Conservation (phyloP, 2,797 vertebrate species). For the Cottoperca gobio region DNA sequence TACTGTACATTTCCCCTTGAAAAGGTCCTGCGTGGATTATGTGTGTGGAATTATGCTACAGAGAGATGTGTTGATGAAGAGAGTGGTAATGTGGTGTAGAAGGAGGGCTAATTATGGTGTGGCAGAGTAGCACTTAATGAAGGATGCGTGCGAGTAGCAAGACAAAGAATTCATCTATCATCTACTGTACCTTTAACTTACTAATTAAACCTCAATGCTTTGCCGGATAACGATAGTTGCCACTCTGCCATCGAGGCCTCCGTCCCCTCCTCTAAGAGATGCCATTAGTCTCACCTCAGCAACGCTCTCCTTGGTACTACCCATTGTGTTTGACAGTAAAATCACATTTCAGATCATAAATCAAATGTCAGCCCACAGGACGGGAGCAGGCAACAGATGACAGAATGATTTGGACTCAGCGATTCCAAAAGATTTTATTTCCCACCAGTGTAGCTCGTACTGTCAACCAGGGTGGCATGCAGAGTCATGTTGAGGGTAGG, state of each 20-base stretch:
- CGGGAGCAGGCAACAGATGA: constrained; percentile 55
- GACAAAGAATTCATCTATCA: constrained; percentile 56
- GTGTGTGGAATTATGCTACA: constrained; percentile 16
- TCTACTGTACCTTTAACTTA: constrained; percentile 37
- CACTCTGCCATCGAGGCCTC: constrained; percentile 34
- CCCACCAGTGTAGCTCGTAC: constrained; percentile 40
- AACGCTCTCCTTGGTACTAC: constrained; percentile 63
- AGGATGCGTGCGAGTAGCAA: constrained; percentile 32
- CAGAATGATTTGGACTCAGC: constrained; percentile 68
- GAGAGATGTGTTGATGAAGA: constrained; percentile 43
- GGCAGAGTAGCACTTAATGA: constrained; percentile 52
- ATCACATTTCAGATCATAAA: constrained; percentile 76
- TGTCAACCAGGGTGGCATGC: constrained; percentile 53
- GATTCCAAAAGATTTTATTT: constrained; percentile 68
- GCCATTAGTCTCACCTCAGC: constrained; percentile 64
- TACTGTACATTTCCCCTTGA: constrained; percentile 19
- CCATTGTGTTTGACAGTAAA: constrained; percentile 79
- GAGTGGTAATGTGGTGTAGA: constrained; percentile 35
- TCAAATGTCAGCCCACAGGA: constrained; percentile 66
- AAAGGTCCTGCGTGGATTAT: constrained; percentile 42
- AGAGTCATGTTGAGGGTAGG: constrained; percentile 45
- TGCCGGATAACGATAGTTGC: constrained; percentile 41
- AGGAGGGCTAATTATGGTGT: constrained; percentile 47
- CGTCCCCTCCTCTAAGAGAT: constrained; percentile 42
- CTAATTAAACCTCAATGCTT: constrained; percentile 51